phyloP scores from a whole-genome alignment of 2,888 invertebrate genomes.

The Tolmerus cingulatus region DNA sequence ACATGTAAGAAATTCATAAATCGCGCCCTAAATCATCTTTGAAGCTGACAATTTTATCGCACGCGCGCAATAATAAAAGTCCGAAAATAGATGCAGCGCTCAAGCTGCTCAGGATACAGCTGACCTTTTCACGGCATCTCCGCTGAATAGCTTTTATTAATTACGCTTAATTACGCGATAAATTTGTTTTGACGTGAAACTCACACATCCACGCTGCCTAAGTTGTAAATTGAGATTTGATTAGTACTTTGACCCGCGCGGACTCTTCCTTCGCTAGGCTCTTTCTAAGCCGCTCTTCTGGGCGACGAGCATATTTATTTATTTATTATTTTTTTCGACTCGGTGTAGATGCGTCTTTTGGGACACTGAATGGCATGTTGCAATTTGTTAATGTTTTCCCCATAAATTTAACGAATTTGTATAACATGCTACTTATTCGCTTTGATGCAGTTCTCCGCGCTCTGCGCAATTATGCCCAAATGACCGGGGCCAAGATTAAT shows the following conservation, averaged over 20 bases:
- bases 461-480: slow-evolving; percentile 23
- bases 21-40: background rate
- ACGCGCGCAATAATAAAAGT: slow-evolving; percentile 1
- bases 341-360: background rate
- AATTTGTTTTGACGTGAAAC: slow-evolving; percentile 22
- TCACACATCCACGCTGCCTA: background rate
- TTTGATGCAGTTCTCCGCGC: slow-evolving; percentile 32
- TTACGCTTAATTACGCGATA: slow-evolving; percentile 25
- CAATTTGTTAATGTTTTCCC: slow-evolving; percentile 43
- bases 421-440: slow-evolving; percentile 35
- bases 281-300: background rate
- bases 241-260: slow-evolving; percentile 30
- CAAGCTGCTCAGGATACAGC: background rate
- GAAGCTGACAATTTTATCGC: slow-evolving; percentile 5
- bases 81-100: slow-evolving; percentile 2
- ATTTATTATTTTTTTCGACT: background rate
- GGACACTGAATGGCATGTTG: slow-evolving; percentile 30
- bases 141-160: slow-evolving; percentile 5
- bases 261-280: background rate
- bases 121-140: background rate
- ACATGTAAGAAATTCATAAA: background rate
- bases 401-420: slow-evolving; percentile 41
- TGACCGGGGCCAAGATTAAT: slow-evolving; percentile 28
- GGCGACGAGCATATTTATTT: background rate
- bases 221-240: slow-evolving; percentile 1